Conservation (phyloP, 2,113 vertebrate species). For the Cheirogaleus medius region DNA sequence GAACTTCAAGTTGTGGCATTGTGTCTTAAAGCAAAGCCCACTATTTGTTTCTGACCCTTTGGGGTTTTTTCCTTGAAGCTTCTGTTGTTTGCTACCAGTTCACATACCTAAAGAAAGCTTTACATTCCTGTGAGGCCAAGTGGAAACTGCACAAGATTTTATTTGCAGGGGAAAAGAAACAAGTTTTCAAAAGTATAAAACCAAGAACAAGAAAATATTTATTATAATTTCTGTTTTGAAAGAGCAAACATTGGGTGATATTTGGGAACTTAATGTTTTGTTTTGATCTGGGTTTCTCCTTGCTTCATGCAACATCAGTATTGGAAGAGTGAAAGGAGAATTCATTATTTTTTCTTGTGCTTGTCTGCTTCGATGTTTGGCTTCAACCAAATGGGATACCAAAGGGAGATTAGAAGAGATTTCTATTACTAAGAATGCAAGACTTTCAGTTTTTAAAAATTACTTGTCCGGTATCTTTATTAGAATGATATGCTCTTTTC, state of each 20-base stretch:
- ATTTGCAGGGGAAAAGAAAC: constrained; percentile 51
- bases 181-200: constrained; percentile 51
- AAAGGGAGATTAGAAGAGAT: constrained; percentile 69
- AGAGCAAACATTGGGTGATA: constrained; percentile 57
- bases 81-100: constrained; percentile 51
- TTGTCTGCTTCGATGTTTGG: constrained; percentile 73
- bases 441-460: neutral
- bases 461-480: constrained; percentile 18
- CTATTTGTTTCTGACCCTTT: neutral
- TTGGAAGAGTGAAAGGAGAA: neutral
- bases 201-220: constrained; percentile 41
- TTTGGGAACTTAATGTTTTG: constrained; percentile 58
- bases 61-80: neutral
- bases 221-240: constrained; percentile 65
- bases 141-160: neutral
- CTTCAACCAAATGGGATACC: constrained; percentile 64
- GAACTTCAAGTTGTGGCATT: neutral
- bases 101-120: constrained; percentile 26
- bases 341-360: constrained; percentile 60
- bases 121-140: constrained; percentile 7
- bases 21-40: neutral
- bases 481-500: constrained; percentile 39
- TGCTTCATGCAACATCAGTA: constrained; percentile 53
- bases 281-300: constrained; percentile 53
- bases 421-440: constrained; percentile 69